These are phyloP conservation scores for Euplagia quadripunctaria DNA, from an alignment of 2,888 invertebrate species.

Conservation along the genomic window DNA sequence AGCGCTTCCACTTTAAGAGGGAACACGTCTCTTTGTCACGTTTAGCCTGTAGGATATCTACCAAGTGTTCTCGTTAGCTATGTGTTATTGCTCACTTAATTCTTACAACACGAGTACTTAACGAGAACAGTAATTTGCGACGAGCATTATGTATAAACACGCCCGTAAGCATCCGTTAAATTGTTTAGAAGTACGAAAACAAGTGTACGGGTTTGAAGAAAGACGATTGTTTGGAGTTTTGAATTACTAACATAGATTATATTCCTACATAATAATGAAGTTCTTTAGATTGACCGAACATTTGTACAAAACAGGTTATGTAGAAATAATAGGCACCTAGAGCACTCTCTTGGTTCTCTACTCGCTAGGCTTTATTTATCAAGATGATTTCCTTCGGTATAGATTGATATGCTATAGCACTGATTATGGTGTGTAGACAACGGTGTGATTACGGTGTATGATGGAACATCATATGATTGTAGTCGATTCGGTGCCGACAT, in stretches of 20 bases:
- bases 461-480: background rate
- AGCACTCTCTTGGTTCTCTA: too few species aligned
- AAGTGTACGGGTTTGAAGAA: conserved; percentile 17
- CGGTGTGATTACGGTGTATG: too few species aligned
- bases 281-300: background rate
- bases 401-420: too few species aligned
- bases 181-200: conserved; percentile 39
- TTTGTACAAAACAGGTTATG: background rate
- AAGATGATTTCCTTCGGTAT: too few species aligned
- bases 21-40: conserved; percentile 64
- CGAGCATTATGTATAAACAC: conserved; percentile 55
- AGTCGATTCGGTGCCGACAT: too few species aligned
- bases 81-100: conserved; percentile 72
- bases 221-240: background rate
- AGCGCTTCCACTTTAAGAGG: conserved; percentile 56
- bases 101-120: conserved; percentile 62
- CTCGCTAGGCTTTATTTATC: too few species aligned
- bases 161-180: conserved; percentile 47
- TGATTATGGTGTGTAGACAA: too few species aligned
- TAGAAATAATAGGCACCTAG: background rate
- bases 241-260: background rate
- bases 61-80: conserved; percentile 64
- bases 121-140: conserved; percentile 57
- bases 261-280: background rate
- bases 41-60: conserved; percentile 56